These are phyloP conservation scores for Sandelia bainsii DNA, from an alignment of 2,797 vertebrate species.

Conservation along the genomic window DNA sequence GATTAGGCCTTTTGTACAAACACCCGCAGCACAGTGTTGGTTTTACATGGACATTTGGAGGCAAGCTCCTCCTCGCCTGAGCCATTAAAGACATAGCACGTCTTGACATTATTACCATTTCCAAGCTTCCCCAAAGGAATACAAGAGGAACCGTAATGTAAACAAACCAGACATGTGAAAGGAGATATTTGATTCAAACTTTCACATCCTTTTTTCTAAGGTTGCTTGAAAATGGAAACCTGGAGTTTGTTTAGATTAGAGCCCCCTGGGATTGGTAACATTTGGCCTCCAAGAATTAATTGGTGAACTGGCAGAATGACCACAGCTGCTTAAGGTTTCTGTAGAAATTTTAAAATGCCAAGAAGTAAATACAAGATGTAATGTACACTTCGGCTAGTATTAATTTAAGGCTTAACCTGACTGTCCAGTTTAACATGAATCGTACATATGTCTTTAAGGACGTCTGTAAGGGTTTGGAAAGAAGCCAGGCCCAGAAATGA, in stretches of 20 bases:
- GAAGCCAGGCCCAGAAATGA: constrained; percentile 38
- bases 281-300: constrained; percentile 76
- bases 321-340: constrained; percentile 70
- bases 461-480: constrained; percentile 41
- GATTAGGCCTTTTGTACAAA: constrained; percentile 78
- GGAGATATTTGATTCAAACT: constrained; percentile 81
- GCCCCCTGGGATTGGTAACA: constrained; percentile 69
- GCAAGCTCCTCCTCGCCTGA: constrained; percentile 66
- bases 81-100: constrained; percentile 72
- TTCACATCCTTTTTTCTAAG: constrained; percentile 74
- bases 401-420: constrained; percentile 18
- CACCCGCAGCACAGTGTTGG: constrained; percentile 68
- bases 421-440: constrained; percentile 20
- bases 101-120: constrained; percentile 78
- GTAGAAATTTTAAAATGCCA: constrained; percentile 39
- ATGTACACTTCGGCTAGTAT: constrained; percentile 11
- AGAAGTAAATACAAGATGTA: constrained; percentile 45
- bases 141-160: constrained; percentile 77
- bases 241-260: constrained; percentile 78
- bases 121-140: constrained; percentile 74
- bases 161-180: constrained; percentile 81
- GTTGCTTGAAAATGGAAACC: constrained; percentile 80
- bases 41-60: constrained; percentile 75
- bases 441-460: constrained; percentile 6
- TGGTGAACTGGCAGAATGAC: constrained; percentile 61